phyloP scores from a whole-genome alignment of 2,797 vertebrate genomes.

The Acanthopagrus latus region DNA sequence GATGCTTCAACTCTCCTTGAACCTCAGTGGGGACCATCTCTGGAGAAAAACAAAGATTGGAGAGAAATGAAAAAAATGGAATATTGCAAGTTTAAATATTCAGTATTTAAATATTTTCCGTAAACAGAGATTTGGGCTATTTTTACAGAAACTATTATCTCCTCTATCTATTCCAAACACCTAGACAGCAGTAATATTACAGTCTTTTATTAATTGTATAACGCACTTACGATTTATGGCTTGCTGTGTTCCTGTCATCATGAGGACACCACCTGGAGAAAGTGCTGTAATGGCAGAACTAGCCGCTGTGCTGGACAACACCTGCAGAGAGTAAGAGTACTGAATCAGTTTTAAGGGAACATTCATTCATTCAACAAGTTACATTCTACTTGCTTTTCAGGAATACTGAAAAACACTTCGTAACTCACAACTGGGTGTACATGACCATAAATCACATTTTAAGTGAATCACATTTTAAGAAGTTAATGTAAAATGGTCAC shows the following conservation, averaged over 20 bases:
- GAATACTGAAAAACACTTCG: not conserved
- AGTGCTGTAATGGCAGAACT: constrained; percentile 93
- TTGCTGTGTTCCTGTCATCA: constrained; percentile 95
- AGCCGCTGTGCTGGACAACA: constrained; percentile 92
- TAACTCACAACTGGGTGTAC: not conserved
- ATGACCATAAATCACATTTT: not conserved
- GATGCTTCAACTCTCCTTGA: constrained; percentile 95
- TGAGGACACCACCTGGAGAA: constrained; percentile 96
- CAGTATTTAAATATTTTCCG: not conserved
- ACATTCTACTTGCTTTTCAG: not conserved
- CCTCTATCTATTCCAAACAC: not conserved
- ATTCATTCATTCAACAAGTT: not conserved
- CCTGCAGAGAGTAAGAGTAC: constrained; percentile 79
- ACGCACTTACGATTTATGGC: constrained; percentile 94
- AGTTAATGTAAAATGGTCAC: too few species aligned
- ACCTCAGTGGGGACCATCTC: constrained; percentile 96
- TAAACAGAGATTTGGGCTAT: not conserved
- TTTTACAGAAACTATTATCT: not conserved
- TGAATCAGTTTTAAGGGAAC: constrained; percentile 1
- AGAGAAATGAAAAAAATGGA: not conserved
- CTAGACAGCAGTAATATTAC: not conserved
- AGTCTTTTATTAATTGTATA: not conserved
- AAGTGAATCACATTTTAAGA: not conserved
- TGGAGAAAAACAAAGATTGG: constrained; percentile 64
- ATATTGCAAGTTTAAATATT: not conserved